Conservation (phyloP, 1,140 invertebrate species). For the Andricus grossulariae region DNA sequence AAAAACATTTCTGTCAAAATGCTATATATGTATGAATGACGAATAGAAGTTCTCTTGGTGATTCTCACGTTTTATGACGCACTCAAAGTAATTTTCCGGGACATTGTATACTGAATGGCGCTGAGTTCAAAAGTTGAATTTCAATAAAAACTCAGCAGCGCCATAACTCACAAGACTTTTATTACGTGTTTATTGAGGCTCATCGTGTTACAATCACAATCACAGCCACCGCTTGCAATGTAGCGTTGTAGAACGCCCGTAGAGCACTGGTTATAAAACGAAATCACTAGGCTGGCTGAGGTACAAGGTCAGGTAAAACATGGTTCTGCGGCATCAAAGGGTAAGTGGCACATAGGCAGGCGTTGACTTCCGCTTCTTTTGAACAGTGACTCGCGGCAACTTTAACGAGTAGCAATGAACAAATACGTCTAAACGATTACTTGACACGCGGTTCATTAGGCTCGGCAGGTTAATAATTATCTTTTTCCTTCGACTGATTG, state of each 20-base stretch:
- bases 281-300: slow-evolving; percentile 28
- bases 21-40: background rate
- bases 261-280: slow-evolving; percentile 27
- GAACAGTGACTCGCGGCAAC: slow-evolving; percentile 1
- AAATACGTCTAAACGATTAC: slow-evolving; percentile 28
- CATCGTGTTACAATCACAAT: slow-evolving; percentile 30
- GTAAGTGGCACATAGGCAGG: slow-evolving; percentile 22
- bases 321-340: slow-evolving; percentile 30
- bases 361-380: slow-evolving; percentile 31
- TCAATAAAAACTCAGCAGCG: slow-evolving; percentile 14
- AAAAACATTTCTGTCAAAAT: too few relatives aligned
- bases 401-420: slow-evolving; percentile 22
- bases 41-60: background rate
- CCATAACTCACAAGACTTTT: slow-evolving; percentile 22
- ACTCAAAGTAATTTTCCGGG: slow-evolving; percentile 15
- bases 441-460: slow-evolving; percentile 25
- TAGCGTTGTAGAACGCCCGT: background rate
- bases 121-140: slow-evolving; percentile 25
- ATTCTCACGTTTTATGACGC: slow-evolving; percentile 28
- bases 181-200: slow-evolving; percentile 29
- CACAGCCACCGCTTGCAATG: slow-evolving; percentile 29
- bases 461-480: slow-evolving; percentile 16
- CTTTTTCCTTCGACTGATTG: slow-evolving; percentile 31
- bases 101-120: slow-evolving; percentile 15
- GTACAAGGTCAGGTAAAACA: slow-evolving; percentile 24